Percentiles rank a stretch among this genome's conserved stretches.
Evolutionary conservation across 92 coral and sea anemone genomes (phyloP).

Genomic region (Epizoanthus stellaris): DNA sequence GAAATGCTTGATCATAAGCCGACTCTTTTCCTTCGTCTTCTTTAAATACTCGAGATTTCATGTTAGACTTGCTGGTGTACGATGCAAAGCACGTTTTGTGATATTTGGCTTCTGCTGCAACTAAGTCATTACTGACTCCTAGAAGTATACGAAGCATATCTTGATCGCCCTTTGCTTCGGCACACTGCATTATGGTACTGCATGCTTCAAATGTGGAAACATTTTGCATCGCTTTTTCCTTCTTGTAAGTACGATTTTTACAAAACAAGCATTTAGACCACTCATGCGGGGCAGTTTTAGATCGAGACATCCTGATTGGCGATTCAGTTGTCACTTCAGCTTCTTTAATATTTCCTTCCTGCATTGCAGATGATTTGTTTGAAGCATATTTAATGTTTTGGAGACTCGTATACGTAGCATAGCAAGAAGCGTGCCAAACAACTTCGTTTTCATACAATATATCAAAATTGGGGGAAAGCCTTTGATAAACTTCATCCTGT

Average conservation of each 20-base stretch:
- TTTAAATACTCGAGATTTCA: conserved; percentile 19
- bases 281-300: conserved; percentile 29
- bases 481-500: conserved; percentile 46
- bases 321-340: background rate
- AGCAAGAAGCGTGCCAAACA: conserved; percentile 58
- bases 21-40: conserved; percentile 14
- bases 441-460: conserved; percentile 40
- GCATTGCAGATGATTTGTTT: background rate
- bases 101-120: conserved; percentile 42
- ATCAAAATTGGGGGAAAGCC: conserved; percentile 40
- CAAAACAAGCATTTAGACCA: conserved; percentile 49
- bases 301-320: background rate
- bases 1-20: background rate
- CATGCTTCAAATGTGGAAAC: conserved; percentile 28
- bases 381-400: conserved; percentile 53
- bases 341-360: background rate
- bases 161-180: conserved; percentile 14
- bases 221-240: conserved; percentile 6
- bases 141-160: background rate
- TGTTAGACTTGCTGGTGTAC: conserved; percentile 41
- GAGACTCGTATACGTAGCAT: conserved; percentile 53
- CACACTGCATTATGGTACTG: conserved; percentile 19
- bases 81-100: conserved; percentile 36
- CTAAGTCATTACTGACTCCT: conserved; percentile 3
- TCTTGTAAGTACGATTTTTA: conserved; percentile 35